Base-by-base conservation (phyloP, 2,888 invertebrate genomes). In the Apamea anceps region DNA sequence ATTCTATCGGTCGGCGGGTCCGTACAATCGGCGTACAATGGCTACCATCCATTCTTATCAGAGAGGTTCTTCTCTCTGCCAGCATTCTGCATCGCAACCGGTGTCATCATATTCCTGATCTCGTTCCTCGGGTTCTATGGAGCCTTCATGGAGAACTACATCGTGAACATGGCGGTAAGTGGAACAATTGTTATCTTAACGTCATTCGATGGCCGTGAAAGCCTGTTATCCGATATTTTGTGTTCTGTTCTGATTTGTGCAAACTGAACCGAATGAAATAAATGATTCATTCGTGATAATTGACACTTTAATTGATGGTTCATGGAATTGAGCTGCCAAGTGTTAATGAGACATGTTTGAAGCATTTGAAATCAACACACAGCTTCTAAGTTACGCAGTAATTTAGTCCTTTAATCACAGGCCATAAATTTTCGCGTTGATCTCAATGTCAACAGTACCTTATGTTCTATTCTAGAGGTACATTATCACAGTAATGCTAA, bases 81-180 rank as follows among this genome's bases (percentile, higher is more conserved):
- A 13, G 97, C 98, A 18, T 97, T 98, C 80, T 97, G 98, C 75
- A 98, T 98, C 84, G 97, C 98, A 3, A 97, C 98, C 51, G 98
- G 98, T 21, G 93, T 92, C 95, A 97, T 98, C 87, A 98, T 98
- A 90, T 98, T 99, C 93, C 93, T 98, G 86, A 98, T 99, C 72
- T 98, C 99, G 0, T 98, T 98, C 94, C 98, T 99, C 90, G 99
- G 99, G 80, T 99, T 99, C 95, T 99, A 98, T 95, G 99, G 99
- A 67, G 99, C 99, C 0, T 97, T 98, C 88, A 98, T 98, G 91
- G 99, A 99, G 94, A 99, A 98, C 95, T 98, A 99, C 93, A 98
- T 98, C 91, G 98, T 99, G 97, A 98, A 98, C 65, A 97, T 98
- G 93, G 98, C 98, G 92, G 98, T 98, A 96, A 97, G 97, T 97